A percentile compares a stretch with the other conserved stretches of the same genome.
Evolutionary conservation across 2,888 invertebrate species (phyloP).

Genomic region (Lissonota sp.): DNA sequence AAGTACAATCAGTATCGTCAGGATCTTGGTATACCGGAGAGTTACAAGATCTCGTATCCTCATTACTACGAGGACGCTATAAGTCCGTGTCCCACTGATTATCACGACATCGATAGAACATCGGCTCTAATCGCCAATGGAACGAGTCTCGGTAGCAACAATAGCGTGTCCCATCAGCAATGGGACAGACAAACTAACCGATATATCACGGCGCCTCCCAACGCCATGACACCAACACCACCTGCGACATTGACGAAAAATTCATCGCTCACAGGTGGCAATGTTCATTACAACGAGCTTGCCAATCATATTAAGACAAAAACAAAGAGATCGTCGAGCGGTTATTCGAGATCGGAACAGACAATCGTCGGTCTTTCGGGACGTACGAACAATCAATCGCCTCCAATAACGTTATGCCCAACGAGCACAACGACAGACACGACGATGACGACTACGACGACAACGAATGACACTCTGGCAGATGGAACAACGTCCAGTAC

Average conservation of each 20-base stretch:
- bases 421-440: constrained; percentile 15
- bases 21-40: constrained; percentile 79
- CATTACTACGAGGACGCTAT: constrained; percentile 80
- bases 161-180: constrained; percentile 63
- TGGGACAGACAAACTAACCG: constrained; percentile 61
- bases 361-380: constrained; percentile 3
- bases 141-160: constrained; percentile 39
- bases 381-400: constrained; percentile 36
- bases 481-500: constrained; percentile 23
- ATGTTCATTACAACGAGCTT: constrained; percentile 43
- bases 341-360: constrained; percentile 41
- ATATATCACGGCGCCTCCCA: constrained; percentile 61
- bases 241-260: constrained; percentile 42
- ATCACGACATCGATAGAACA: constrained; percentile 61
- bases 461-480: constrained; percentile 9
- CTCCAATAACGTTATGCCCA: constrained; percentile 11
- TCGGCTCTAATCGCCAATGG: constrained; percentile 18
- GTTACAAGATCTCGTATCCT: constrained; percentile 81
- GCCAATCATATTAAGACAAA: constrained; percentile 42
- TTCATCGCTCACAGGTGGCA: constrained; percentile 18
- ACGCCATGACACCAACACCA: constrained; percentile 30
- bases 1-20: constrained; percentile 76
- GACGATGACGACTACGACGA: constrained; percentile 20
- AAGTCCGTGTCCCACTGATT: constrained; percentile 72
- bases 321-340: constrained; percentile 47